These are phyloP conservation scores for Coleophora flavipennella DNA, from an alignment of 2,888 invertebrate species.

Conservation along the genomic window DNA sequence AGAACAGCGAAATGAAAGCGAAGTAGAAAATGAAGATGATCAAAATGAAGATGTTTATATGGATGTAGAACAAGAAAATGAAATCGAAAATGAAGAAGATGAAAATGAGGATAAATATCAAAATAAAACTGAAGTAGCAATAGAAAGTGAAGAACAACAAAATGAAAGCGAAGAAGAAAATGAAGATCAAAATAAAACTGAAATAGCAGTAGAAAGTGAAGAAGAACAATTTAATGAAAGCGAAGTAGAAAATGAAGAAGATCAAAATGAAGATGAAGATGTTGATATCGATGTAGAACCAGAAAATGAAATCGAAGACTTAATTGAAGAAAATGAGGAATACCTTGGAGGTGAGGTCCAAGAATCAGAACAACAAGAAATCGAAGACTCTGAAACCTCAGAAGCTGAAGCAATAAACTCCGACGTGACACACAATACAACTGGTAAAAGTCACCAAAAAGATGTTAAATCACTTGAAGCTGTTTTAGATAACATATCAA, in stretches of 20 bases:
- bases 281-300: constrained; percentile 1
- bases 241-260: constrained; percentile 6
- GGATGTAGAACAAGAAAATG: constrained; percentile 5
- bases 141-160: constrained; percentile 3
- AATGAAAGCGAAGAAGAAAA: constrained; percentile 7
- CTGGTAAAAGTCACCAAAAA: constrained; percentile 30
- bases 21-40: constrained; percentile 5
- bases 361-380: neutral
- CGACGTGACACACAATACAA: constrained; percentile 32
- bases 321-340: constrained; percentile 11
- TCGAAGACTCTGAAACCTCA: constrained; percentile 11
- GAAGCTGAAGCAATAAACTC: constrained; percentile 18
- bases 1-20: constrained; percentile 5
- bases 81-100: constrained; percentile 1
- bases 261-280: constrained; percentile 7
- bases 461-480: constrained; percentile 36
- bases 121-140: neutral
- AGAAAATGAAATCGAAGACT: constrained; percentile 10
- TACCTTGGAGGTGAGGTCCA: neutral
- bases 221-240: constrained; percentile 1
- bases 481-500: constrained; percentile 27
- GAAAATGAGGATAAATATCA: constrained; percentile 5
- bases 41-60: constrained; percentile 6
- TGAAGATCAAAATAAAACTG: constrained; percentile 1
- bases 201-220: constrained; percentile 1